Conservation (phyloP, 2,888 invertebrate genomes). For the Thymelicus acteon region DNA sequence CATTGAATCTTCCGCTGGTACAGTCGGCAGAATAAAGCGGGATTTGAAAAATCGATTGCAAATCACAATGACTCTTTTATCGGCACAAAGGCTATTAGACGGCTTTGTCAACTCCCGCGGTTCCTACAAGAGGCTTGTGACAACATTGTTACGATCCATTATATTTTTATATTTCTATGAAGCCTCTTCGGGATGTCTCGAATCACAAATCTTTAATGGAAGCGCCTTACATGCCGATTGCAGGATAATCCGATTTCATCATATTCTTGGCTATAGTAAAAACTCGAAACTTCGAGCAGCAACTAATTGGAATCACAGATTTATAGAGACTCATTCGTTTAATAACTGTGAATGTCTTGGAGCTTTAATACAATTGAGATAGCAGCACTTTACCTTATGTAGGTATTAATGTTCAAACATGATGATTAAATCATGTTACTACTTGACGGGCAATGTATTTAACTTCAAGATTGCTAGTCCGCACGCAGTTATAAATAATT, state of each 20-base stretch:
- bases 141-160: slow-evolving; percentile 26
- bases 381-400: too few relatives aligned
- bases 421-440: slow-evolving; percentile 1
- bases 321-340: too few relatives aligned
- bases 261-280: too few relatives aligned
- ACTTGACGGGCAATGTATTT: background rate
- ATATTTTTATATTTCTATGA: slow-evolving; percentile 23
- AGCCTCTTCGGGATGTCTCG: background rate
- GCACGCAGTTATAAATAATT: slow-evolving; percentile 27
- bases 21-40: slow-evolving; percentile 17
- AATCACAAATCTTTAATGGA: slow-evolving; percentile 1
- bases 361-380: too few relatives aligned
- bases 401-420: background rate
- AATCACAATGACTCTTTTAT: slow-evolving; percentile 25
- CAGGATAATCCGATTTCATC: too few relatives aligned
- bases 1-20: slow-evolving; percentile 10
- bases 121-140: slow-evolving; percentile 15
- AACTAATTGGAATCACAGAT: too few relatives aligned
- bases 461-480: background rate
- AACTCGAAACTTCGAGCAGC: too few relatives aligned
- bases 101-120: slow-evolving; percentile 20
- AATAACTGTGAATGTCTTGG: too few relatives aligned
- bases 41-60: slow-evolving; percentile 26
- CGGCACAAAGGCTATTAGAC: slow-evolving; percentile 23
- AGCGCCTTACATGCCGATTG: background rate